phyloP scores from a whole-genome alignment of 2,113 vertebrate species.

The Triplophysa rosa region DNA sequence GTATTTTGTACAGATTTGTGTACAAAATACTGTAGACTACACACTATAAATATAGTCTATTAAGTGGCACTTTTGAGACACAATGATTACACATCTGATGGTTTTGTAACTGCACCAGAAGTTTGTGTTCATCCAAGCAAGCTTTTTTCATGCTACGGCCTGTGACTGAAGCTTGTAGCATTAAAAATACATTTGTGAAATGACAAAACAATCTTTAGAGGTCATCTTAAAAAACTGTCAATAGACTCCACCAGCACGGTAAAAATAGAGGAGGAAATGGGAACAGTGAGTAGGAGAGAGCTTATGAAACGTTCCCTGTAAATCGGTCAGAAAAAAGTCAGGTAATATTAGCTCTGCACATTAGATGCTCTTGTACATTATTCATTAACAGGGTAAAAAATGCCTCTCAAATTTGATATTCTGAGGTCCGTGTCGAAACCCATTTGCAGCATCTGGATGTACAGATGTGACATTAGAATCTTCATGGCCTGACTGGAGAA shows the following conservation, averaged over 20 bases:
- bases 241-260: constrained; percentile 6
- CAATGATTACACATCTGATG: background rate
- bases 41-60: constrained; percentile 8
- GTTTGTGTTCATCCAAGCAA: constrained; percentile 1
- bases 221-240: constrained; percentile 10
- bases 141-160: constrained; percentile 20
- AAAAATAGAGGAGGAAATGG: constrained; percentile 59
- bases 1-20: no score
- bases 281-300: constrained; percentile 19
- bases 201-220: constrained; percentile 44
- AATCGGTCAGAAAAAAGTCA: constrained; percentile 30
- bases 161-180: constrained; percentile 35
- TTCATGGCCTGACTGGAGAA: constrained; percentile 35
- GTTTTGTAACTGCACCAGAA: constrained; percentile 3
- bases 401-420: constrained; percentile 35
- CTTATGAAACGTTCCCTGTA: constrained; percentile 13
- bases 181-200: constrained; percentile 57
- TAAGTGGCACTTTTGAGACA: constrained; percentile 22
- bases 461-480: constrained; percentile 32
- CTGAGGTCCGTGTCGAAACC: constrained; percentile 32
- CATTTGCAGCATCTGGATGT: constrained; percentile 25
- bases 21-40: background rate
- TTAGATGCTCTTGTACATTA: constrained; percentile 51
- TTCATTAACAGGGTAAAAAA: constrained; percentile 49
- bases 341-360: constrained; percentile 51